Conservation (phyloP, 2,888 invertebrate genomes). For the Zootermopsis nevadensis region DNA sequence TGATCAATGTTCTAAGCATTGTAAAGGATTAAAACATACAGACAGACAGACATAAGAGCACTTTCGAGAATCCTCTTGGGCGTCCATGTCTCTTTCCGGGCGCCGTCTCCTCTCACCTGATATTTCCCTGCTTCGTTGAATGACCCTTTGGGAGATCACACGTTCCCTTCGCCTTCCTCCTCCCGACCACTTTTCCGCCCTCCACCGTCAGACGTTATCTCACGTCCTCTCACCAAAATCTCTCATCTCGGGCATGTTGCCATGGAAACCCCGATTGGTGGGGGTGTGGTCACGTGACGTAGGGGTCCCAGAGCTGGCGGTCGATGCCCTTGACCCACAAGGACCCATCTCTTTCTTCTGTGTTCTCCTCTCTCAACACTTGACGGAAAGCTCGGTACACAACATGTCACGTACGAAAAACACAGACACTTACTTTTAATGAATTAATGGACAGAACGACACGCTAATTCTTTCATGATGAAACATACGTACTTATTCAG, state of each 20-base stretch:
- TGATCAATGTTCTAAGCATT: neutral
- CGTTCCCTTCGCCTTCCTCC: constrained; percentile 24
- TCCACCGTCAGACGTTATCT: neutral
- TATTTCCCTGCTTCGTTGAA: constrained; percentile 48
- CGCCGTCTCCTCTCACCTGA: constrained; percentile 8
- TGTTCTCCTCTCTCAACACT: constrained; percentile 3
- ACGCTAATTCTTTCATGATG: too few species aligned
- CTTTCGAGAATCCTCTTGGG: constrained; percentile 36
- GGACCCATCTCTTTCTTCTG: constrained; percentile 35
- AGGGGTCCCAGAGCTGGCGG: constrained; percentile 38
- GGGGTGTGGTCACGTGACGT: constrained; percentile 49
- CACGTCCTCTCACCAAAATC: constrained; percentile 11
- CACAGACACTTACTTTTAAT: too few species aligned
- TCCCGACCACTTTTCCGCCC: neutral
- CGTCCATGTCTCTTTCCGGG: neutral
- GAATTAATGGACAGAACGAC: too few species aligned
- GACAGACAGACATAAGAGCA: constrained; percentile 18
- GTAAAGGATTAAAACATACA: constrained; percentile 17
- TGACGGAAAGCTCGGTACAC: constrained; percentile 7
- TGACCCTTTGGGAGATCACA: constrained; percentile 49
- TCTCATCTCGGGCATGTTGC: constrained; percentile 43
- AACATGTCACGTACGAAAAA: neutral
- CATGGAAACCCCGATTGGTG: constrained; percentile 47
- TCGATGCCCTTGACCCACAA: constrained; percentile 52
- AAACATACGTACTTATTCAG: too few species aligned